These are phyloP conservation scores for Phocoena phocoena DNA, from an alignment of 2,113 vertebrate species.

Conservation along the genomic window DNA sequence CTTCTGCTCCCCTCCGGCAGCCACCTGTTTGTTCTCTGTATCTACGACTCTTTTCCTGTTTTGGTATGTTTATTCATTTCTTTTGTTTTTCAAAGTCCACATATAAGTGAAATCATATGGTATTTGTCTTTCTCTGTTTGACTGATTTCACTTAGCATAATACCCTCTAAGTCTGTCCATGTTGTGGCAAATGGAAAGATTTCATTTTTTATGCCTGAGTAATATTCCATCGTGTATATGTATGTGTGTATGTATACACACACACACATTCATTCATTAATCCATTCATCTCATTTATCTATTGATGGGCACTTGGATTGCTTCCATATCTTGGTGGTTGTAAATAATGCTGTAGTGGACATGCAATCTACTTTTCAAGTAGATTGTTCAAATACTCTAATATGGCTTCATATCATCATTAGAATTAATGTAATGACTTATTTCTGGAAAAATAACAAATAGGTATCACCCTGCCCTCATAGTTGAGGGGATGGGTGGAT, in stretches of 20 bases:
- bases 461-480: neutral
- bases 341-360: neutral
- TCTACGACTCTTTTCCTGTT: neutral
- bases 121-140: neutral
- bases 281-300: neutral
- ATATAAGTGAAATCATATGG: neutral
- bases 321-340: neutral
- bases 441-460: neutral
- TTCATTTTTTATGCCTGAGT: neutral
- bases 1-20: neutral
- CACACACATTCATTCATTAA: neutral
- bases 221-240: neutral
- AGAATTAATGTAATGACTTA: neutral
- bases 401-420: neutral
- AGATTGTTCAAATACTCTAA: neutral
- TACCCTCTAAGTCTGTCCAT: neutral
- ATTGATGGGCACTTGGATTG: neutral
- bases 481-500: neutral
- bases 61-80: neutral
- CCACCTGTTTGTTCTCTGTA: neutral
- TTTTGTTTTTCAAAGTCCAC: neutral
- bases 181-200: neutral
- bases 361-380: neutral
- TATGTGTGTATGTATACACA: neutral
- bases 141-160: neutral